phyloP scores from a whole-genome alignment of 2,888 invertebrate genomes.

The Drosophila prolongata region DNA sequence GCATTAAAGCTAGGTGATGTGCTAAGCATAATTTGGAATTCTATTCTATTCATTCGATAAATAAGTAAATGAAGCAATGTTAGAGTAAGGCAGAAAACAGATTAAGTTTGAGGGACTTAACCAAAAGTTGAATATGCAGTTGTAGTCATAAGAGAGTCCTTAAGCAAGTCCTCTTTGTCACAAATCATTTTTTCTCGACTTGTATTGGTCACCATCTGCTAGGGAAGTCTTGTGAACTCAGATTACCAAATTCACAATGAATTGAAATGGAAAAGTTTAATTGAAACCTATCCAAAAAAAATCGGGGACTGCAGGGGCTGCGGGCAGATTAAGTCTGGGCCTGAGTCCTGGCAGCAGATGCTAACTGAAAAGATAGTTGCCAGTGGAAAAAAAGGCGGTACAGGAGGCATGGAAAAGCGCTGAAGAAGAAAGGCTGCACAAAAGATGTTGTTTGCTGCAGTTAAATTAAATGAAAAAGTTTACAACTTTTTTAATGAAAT shows the following conservation, averaged over 20 bases:
- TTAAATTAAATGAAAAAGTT: slow-evolving; percentile 80
- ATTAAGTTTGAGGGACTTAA: background rate
- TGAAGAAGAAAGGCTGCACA: slow-evolving; percentile 48
- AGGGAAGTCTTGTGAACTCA: background rate
- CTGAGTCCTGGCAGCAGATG: slow-evolving; percentile 44
- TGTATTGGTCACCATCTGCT: slow-evolving; percentile 3
- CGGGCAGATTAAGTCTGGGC: background rate
- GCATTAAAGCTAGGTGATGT: too few relatives aligned
- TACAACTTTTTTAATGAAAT: slow-evolving; percentile 79
- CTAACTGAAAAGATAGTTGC: slow-evolving; percentile 46
- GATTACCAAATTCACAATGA: slow-evolving; percentile 39
- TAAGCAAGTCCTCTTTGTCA: background rate
- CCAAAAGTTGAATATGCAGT: background rate
- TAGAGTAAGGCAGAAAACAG: too few relatives aligned
- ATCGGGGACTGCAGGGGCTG: background rate
- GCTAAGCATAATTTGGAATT: too few relatives aligned
- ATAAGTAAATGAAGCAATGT: too few relatives aligned
- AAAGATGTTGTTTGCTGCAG: slow-evolving; percentile 76
- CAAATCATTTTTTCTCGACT: background rate
- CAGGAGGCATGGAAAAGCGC: background rate
- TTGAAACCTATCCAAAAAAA: slow-evolving; percentile 60
- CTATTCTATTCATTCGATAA: too few relatives aligned
- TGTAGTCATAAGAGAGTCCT: background rate
- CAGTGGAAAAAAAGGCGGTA: background rate
- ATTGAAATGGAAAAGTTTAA: slow-evolving; percentile 73